Evolutionary conservation across 2,797 vertebrate species (phyloP).

Genomic region (Anableps anableps): DNA sequence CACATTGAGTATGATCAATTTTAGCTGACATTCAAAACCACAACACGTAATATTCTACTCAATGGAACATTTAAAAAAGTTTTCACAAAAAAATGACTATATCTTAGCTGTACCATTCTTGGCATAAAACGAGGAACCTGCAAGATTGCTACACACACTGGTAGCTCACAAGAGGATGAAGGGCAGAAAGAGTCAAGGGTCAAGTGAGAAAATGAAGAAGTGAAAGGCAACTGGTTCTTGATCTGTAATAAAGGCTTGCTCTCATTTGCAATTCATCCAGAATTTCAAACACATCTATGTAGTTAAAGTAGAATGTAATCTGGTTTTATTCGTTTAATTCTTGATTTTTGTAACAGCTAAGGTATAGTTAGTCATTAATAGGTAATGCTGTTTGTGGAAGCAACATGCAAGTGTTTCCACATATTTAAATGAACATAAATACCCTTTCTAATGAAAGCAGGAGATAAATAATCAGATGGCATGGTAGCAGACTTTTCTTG

Average conservation of each 20-base stretch:
- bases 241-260: background rate
- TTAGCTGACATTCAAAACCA: background rate
- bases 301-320: background rate
- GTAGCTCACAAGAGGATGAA: background rate
- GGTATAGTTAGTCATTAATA: background rate
- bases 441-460: background rate
- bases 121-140: conserved; percentile 57
- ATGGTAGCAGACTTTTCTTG: too few relatives aligned
- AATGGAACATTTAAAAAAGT: background rate
- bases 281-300: background rate
- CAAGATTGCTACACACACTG: conserved; percentile 9
- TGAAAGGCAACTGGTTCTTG: background rate
- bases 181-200: conserved; percentile 1
- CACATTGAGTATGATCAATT: background rate
- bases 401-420: background rate
- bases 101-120: conserved; percentile 49
- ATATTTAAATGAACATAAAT: background rate
- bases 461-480: too few relatives aligned
- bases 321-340: background rate
- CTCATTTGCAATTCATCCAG: background rate
- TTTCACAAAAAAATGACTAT: conserved; percentile 51
- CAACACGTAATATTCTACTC: background rate
- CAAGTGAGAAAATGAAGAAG: conserved; percentile 28
- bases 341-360: background rate
- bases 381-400: background rate